Percentiles rank a stretch among this genome's conserved stretches.
Evolutionary conservation across 2,113 vertebrate species (phyloP).

Genomic region (Numenius arquata): DNA sequence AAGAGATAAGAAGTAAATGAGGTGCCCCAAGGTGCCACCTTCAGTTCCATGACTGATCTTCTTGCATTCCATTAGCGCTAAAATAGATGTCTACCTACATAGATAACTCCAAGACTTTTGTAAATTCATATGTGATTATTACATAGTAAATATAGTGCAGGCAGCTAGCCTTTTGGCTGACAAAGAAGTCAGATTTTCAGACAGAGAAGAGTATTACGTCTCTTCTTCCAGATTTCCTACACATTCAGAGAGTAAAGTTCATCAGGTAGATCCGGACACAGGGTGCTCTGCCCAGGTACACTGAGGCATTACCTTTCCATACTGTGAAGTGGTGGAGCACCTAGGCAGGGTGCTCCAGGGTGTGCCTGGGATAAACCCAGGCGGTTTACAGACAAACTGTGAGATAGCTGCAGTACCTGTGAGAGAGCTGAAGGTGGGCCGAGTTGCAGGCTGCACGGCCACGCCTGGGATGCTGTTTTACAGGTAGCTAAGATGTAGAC

Average conservation of each 20-base stretch:
- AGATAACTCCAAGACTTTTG: neutral
- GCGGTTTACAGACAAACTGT: neutral
- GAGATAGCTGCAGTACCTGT: fast-evolving
- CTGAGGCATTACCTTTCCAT: neutral
- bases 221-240: neutral
- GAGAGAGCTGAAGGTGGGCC: neutral
- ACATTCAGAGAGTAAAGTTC: neutral
- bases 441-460: neutral
- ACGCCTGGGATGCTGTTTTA: neutral
- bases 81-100: neutral
- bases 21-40: neutral
- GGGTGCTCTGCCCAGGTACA: neutral
- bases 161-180: neutral
- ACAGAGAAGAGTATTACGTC: neutral
- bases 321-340: neutral
- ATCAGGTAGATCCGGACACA: neutral
- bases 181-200: neutral
- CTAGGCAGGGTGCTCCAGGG: too few species aligned
- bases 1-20: neutral
- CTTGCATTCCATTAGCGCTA: neutral
- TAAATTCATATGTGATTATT: neutral
- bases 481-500: fast-evolving
- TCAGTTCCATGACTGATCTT: neutral
- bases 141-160: neutral
- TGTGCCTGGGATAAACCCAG: too few species aligned